Base-by-base conservation (phyloP, 2,797 vertebrate genomes). In the Hyperoplus lanceolatus region DNA sequence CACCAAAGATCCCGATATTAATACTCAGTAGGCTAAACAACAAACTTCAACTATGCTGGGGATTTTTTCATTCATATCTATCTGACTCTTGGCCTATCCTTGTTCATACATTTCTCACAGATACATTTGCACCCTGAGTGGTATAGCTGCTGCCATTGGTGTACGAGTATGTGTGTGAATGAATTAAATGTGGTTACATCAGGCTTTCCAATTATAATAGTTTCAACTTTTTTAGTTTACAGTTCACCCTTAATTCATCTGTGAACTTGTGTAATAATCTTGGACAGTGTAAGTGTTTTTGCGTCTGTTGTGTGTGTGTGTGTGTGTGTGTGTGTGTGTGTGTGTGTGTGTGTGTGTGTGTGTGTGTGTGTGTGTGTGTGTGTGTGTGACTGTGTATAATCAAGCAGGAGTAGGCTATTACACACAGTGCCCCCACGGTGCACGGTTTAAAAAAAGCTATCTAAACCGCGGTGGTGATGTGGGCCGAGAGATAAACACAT, bases 401-500 rank as follows among this genome's bases (percentile, higher is more conserved):
- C 29, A 29, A 29, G 29, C 29, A 3, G 29, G 29, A 29, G 29
- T 29, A 29, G 29, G 29, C 29, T 3, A 29, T 29, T 3, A 2
- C 69, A 73, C 68, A 77, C 5, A 12, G 36, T 70, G 74, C 64
- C 73, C 8, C 29, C 59, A 71, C 45, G 46, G 46, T 53, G 56
- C 43, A 7, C 6, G 70, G 76, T 82, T 90, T 84, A 84, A 88
- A 92, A 90, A 83, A 89, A 83, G 87, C 80, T 61, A 71, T 64
- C 57, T 51, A 13, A 66, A 72, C 90, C 79, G 9, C 88, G 60
- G 81, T 39, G 79, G 89, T 76, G 71, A 74, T 86, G 91, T 89
- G 92, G 88, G 87, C 80, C 65, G 71, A 73, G 83, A 76, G 76
- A 86, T 90, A 92, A 94, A 91, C 89, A 91, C 73, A 77, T 6